These are phyloP conservation scores for Catocala nupta DNA, from an alignment of 2,888 invertebrate genomes.

Conservation along the genomic window DNA sequence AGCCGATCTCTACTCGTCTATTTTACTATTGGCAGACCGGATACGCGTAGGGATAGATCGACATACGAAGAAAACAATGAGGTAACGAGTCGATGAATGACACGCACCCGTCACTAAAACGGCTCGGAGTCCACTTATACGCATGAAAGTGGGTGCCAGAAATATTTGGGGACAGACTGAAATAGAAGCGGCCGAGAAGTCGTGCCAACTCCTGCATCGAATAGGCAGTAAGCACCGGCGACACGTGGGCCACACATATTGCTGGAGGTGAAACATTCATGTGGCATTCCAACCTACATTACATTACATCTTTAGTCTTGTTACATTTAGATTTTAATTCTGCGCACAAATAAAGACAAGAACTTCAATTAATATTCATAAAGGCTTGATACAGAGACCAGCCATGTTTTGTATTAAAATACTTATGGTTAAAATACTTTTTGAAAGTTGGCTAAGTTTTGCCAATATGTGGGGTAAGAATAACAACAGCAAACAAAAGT, in stretches of 20 bases:
- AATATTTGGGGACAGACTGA: slow-evolving; percentile 82
- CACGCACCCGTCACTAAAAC: slow-evolving; percentile 70
- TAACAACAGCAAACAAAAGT: slow-evolving; percentile 15
- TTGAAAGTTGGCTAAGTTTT: neutral
- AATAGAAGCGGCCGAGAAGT: slow-evolving; percentile 77
- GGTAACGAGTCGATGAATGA: slow-evolving; percentile 85
- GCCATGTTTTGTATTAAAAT: neutral
- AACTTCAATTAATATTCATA: neutral
- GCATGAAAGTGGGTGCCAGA: slow-evolving; percentile 81
- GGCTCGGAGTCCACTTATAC: slow-evolving; percentile 75
- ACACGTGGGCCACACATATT: slow-evolving; percentile 73
- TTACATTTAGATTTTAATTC: neutral
- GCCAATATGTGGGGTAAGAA: slow-evolving; percentile 18
- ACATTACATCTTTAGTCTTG: neutral
- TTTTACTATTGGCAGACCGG: slow-evolving; percentile 76
- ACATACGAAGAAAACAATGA: slow-evolving; percentile 82
- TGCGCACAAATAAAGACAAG: neutral
- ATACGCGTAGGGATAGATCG: slow-evolving; percentile 77
- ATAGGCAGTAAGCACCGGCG: slow-evolving; percentile 66
- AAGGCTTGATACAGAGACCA: neutral
- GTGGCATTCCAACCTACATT: slow-evolving; percentile 34
- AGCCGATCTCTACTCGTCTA: slow-evolving; percentile 65
- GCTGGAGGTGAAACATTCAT: slow-evolving; percentile 58
- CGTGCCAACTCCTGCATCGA: slow-evolving; percentile 80
- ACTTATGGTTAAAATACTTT: neutral